Evolutionary conservation across 2,888 invertebrate species (phyloP), one percentile per base, ranked within the genome.

Genomic region (Epistrophella euchroma): DNA sequence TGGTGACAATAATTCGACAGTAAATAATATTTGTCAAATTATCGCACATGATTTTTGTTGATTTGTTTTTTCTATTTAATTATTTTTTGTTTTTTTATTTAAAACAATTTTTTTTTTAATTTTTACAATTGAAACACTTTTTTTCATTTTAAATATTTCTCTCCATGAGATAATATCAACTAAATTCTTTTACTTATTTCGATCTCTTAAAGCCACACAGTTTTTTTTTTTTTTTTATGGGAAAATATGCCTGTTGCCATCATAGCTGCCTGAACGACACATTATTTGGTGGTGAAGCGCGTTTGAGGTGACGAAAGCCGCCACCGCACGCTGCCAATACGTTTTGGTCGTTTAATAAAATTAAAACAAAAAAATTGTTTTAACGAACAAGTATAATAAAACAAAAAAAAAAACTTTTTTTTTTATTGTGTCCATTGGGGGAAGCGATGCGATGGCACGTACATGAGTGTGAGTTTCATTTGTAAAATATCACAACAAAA

Each of bases 131-230:
- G 40, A 32, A 50, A 64, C 25, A 25, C 15, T 25, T 55, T 52
- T 70, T 7, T 40, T 40, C 1, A n/a, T n/a, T 25, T 62, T 37
- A 9, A 60, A 52, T 35, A 55, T 35, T 64, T 43, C 37, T n/a
- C 15, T 58, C 40, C 50, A 15, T 45, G n/a, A 32, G 45, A 79
- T 56, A 71, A 56, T 77, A 60, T 79, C 47, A 74, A 84, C 83
- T 84, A 74, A 84, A 64, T 37, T 55, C 32, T 32, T 74, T 74
- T 70, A 37, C 70, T 74, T 74, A 43, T 74, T 74, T 79, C 56
- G 43, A 79, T 71, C 70, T 74, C 78, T 25, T 47, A 25, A 56
- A 71, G 37, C 75, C 56, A 70, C 68, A 70, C 10, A 60, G 47
- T 50, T 66, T 11, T 66, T 66, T 47, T 50, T 66, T 11, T 66